Evolutionary conservation across 2,113 vertebrate species (phyloP), one percentile per base, ranked within the genome.

Genomic region (Gobio gobio): DNA sequence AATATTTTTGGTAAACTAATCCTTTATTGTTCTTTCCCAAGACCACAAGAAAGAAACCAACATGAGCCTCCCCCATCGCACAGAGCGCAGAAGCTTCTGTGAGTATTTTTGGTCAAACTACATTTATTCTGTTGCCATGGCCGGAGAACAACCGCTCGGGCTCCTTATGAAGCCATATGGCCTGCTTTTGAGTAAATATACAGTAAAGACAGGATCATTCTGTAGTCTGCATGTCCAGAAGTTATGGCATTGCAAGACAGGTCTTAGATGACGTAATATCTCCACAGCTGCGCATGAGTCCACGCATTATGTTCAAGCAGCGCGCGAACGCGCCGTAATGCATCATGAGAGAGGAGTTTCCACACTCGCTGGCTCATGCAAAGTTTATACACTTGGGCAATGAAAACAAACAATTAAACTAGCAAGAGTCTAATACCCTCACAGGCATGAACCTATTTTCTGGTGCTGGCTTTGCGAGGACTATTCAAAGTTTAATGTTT

Each of bases 341-440:
- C 16, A 84, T 94, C 92, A 94, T 95, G 94, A 95, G 94, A 93
- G 93, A 94, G 94, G 91, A 95, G 93, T 96, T 96, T 96, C 95
- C 95, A 96, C 94, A 94, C 94, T 94, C 94, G 93, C 93, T 92
- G 91, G 93, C 84, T 93, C 93, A 92, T 94, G 94, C 92, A 94
- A 95, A 92, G 94, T 96, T 96, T 96, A 95, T 94, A 94, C 95
- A 95, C 94, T 95, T 96, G 94, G 95, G 95, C 93, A 95, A 95
- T 96, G 95, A 96, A 96, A 96, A 96, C 95, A 96, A 96, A 95
- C 95, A 94, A 95, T 96, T 96, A 96, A 95, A 82, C 86, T 74
- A 83, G 84, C 84, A 88, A 87, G 90, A 85, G 75, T 91, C 94
- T 93, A 94, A 94, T 95, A 95, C 94, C 94, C 93, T 94, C 93